Conservation (phyloP, 2,113 vertebrate genomes). For the Caracal caracal region DNA sequence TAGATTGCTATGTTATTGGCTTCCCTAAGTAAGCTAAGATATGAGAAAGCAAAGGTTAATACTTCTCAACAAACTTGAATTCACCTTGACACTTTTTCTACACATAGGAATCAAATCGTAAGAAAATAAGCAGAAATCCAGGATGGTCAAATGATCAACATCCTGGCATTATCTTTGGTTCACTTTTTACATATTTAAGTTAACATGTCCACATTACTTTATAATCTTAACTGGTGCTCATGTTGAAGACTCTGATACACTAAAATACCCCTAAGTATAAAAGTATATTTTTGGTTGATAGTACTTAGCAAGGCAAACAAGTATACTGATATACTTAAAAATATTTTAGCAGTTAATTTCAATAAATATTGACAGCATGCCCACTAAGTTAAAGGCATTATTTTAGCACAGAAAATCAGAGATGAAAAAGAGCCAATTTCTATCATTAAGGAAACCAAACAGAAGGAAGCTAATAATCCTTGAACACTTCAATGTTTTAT, state of each 20-base stretch:
- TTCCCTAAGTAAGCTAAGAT: background rate
- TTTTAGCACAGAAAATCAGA: slow-evolving; percentile 4
- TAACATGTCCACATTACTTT: background rate
- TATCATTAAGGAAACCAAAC: slow-evolving; percentile 28
- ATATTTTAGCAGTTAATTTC: slow-evolving; percentile 49
- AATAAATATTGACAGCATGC: slow-evolving; percentile 37
- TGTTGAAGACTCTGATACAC: background rate
- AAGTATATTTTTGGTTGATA: slow-evolving; percentile 4
- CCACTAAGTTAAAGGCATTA: slow-evolving; percentile 2
- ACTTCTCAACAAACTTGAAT: background rate
- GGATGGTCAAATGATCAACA: background rate
- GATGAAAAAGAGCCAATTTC: background rate
- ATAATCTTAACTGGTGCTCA: slow-evolving; percentile 8
- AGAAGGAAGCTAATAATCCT: background rate
- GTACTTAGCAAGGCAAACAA: background rate
- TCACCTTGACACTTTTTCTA: background rate
- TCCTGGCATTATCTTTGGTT: background rate
- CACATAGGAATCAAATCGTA: background rate
- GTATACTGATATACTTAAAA: background rate
- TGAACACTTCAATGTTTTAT: slow-evolving; percentile 10
- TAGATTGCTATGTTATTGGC: background rate
- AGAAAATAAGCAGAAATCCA: slow-evolving; percentile 43
- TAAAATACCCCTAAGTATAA: slow-evolving; percentile 8
- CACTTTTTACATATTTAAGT: slow-evolving; percentile 1
- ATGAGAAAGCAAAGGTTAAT: background rate